A percentile compares a stretch with the other conserved stretches of the same genome.
Evolutionary conservation across 1,140 invertebrate species (phyloP).

Genomic region (Pseudomyrmex pallidus): DNA sequence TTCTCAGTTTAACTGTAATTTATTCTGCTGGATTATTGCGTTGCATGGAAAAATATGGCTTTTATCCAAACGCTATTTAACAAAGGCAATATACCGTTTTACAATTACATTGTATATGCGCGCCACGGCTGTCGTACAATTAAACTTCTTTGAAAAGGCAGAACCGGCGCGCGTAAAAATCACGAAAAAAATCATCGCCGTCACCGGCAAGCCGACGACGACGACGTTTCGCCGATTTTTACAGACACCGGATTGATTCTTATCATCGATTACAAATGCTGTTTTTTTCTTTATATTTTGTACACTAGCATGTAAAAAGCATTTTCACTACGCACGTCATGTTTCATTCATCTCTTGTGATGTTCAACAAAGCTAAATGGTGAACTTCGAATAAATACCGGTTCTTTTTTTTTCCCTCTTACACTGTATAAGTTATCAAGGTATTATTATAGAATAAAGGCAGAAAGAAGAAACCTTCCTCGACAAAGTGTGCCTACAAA

Average conservation of each 20-base stretch:
- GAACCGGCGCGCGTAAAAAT: constrained; percentile 69
- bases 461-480: constrained; percentile 80
- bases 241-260: constrained; percentile 69
- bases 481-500: constrained; percentile 81
- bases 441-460: constrained; percentile 74
- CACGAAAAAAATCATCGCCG: constrained; percentile 24
- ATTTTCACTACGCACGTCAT: constrained; percentile 78
- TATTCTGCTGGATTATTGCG: constrained; percentile 83
- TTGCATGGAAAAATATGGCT: constrained; percentile 86
- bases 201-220: no score
- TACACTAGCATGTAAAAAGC: constrained; percentile 78
- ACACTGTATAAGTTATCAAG: constrained; percentile 68
- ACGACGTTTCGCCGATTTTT: constrained; percentile 54
- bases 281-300: constrained; percentile 55
- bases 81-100: constrained; percentile 81
- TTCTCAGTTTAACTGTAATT: constrained; percentile 74
- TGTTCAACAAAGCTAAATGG: constrained; percentile 73
- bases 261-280: constrained; percentile 70
- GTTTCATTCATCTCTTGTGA: constrained; percentile 67
- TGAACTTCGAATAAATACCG: constrained; percentile 73
- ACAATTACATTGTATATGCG: constrained; percentile 68
- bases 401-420: constrained; percentile 39
- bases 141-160: constrained; percentile 78
- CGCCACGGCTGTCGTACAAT: constrained; percentile 67
- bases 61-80: constrained; percentile 84